Percentiles rank a stretch among this genome's conserved stretches.
phyloP scores from a whole-genome alignment of 2,113 vertebrate genomes.

The Ptilorrhoa leucosticta region DNA sequence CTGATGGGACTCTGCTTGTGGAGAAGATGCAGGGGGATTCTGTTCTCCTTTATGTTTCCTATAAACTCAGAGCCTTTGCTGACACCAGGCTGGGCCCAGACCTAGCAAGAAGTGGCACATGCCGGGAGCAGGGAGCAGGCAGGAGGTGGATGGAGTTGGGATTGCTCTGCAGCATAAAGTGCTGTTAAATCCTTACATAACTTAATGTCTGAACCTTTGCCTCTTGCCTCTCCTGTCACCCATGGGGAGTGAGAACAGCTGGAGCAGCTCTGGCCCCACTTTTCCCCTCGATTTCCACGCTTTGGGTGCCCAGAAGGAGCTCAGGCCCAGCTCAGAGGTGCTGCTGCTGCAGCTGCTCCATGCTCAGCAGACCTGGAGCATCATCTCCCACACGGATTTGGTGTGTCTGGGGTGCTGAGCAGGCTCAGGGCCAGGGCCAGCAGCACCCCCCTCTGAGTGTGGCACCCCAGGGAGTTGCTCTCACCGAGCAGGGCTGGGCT shows the following conservation, averaged over 20 bases:
- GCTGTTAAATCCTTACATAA: background rate
- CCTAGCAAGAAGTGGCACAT: background rate
- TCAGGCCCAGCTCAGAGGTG: background rate
- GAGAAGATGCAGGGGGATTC: background rate
- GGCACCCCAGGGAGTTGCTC: background rate
- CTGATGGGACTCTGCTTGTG: background rate
- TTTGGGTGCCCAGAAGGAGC: background rate
- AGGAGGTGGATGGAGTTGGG: background rate
- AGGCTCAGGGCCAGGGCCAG: background rate
- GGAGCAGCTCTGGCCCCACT: background rate
- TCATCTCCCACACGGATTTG: background rate
- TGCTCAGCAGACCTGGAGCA: background rate
- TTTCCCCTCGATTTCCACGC: background rate
- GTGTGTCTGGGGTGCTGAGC: background rate
- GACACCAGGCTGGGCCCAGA: background rate
- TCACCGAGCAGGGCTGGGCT: background rate
- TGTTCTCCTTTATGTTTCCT: background rate
- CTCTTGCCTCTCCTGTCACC: background rate
- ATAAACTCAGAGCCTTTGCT: background rate
- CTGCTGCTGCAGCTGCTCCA: fast-evolving
- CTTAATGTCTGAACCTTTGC: background rate
- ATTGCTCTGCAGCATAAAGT: background rate
- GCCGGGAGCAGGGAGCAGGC: background rate
- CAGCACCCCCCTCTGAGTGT: too few species aligned
- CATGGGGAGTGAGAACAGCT: background rate